Evolutionary conservation across 2,797 vertebrate species (phyloP), one percentile per base, ranked within the genome.

Genomic region (Australoheros facetus): DNA sequence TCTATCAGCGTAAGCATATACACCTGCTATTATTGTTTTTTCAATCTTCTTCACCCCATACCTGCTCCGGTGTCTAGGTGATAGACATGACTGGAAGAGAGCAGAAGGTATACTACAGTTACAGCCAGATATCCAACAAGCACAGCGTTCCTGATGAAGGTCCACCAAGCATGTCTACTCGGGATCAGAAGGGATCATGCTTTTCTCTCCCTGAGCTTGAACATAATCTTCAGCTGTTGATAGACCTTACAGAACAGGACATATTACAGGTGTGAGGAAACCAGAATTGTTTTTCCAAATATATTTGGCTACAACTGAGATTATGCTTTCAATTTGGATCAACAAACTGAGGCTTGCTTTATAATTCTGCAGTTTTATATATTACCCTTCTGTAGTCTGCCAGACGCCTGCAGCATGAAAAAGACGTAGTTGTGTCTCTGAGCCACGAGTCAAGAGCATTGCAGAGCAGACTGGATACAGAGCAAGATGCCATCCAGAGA

Each of bases 51-150:
- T 73, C 10, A 19, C 1, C 45, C 1, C 2, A 11, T 56, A n/a
- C 79, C 37, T 55, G 8, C 10, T 6, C 51, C 60, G 19, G n/a
- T 19, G 12, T 80, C 28, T 7, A 99, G 98, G 98, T 99, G 56
- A 99, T 99, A 1, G 98, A 99, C 92, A 99, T 99, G 98, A 99
- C 98, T 0, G 98, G 98, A 79, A 95, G 97, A 81, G 98, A 99
- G 81, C 97, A 99, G 87, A 98, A 97, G 85, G 97, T 99, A 7
- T 99, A 99, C 87, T 98, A 98, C 93, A 99, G 98, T 93, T 99
- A 99, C 93, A 99, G 97, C 80, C 98, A 99, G 86, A 98, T 99
- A 90, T 96, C 97, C 92, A 97, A 98, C 92, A 99, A 99, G 90
- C 98, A 98, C 95, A 98, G 94, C 14, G 94, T 98, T 78, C 98